These are phyloP conservation scores for Pseudomugil tenellus DNA, from an alignment of 2,797 vertebrate species.

Conservation along the genomic window DNA sequence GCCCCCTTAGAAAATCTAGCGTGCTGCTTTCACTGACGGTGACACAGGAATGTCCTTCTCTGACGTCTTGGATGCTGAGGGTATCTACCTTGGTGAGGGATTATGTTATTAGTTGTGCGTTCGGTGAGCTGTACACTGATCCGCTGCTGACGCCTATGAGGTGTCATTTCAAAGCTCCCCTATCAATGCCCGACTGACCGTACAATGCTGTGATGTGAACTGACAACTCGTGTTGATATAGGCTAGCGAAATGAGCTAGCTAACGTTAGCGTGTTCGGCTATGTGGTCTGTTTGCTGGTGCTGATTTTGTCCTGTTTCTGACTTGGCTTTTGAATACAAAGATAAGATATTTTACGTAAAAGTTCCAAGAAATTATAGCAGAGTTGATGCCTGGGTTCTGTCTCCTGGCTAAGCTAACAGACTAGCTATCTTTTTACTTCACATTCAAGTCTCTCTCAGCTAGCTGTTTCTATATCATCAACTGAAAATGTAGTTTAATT, in stretches of 20 bases:
- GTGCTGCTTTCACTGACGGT: constrained; percentile 57
- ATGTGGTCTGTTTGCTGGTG: not conserved
- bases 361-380: not conserved
- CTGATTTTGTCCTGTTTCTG: constrained; percentile 1
- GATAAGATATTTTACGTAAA: not conserved
- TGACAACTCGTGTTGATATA: constrained; percentile 53
- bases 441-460: not conserved
- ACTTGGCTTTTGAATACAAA: not conserved
- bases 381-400: not conserved
- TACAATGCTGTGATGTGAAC: constrained; percentile 43
- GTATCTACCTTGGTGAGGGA: constrained; percentile 50
- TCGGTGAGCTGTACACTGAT: constrained; percentile 2
- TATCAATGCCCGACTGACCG: constrained; percentile 7
- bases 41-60: constrained; percentile 79
- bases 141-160: constrained; percentile 2
- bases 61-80: constrained; percentile 41
- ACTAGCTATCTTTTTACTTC: constrained; percentile 8
- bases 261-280: constrained; percentile 43
- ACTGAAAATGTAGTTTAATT: not conserved
- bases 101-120: constrained; percentile 44
- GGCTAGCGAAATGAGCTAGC: constrained; percentile 55
- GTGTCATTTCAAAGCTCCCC: constrained; percentile 21
- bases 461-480: not conserved
- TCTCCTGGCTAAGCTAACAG: not conserved
- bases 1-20: constrained; percentile 50